Conservation (phyloP, 2,888 invertebrate species). For the Ectemnius continuus region DNA sequence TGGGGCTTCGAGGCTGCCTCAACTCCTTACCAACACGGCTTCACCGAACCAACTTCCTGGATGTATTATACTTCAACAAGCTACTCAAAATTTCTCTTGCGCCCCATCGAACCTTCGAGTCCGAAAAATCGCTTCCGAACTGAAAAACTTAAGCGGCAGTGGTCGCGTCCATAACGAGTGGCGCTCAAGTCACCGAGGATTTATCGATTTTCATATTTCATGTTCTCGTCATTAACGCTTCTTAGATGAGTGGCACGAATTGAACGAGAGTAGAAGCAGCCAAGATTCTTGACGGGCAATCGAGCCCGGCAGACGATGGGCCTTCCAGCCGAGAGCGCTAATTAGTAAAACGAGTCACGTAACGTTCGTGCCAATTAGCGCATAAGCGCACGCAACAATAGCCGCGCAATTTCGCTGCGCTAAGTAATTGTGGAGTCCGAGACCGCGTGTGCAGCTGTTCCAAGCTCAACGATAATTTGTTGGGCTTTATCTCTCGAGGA, state of each 20-base stretch:
- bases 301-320: slow-evolving; percentile 13
- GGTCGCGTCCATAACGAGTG: neutral
- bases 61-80: no score
- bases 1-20: slow-evolving; percentile 8
- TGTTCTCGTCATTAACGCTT: neutral
- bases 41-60: no score
- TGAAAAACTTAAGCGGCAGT: no score
- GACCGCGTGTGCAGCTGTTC: neutral
- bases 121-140: no score
- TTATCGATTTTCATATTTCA: slow-evolving; percentile 12
- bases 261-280: slow-evolving; percentile 20
- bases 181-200: neutral
- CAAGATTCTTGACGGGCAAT: no score
- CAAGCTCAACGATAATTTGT: slow-evolving; percentile 33
- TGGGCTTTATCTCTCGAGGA: slow-evolving; percentile 38
- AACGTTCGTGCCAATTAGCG: slow-evolving; percentile 56
- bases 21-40: no score
- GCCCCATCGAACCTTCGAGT: neutral
- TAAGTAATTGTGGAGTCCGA: slow-evolving; percentile 39
- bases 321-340: slow-evolving; percentile 38
- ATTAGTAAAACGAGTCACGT: slow-evolving; percentile 57
- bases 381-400: slow-evolving; percentile 45
- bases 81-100: neutral
- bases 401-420: slow-evolving; percentile 33
- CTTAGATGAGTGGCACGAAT: slow-evolving; percentile 12